Percentiles rank a stretch among this genome's conserved stretches.
phyloP scores from a whole-genome alignment of 2,113 vertebrate genomes.

The Heterotilapia buettikoferi region DNA sequence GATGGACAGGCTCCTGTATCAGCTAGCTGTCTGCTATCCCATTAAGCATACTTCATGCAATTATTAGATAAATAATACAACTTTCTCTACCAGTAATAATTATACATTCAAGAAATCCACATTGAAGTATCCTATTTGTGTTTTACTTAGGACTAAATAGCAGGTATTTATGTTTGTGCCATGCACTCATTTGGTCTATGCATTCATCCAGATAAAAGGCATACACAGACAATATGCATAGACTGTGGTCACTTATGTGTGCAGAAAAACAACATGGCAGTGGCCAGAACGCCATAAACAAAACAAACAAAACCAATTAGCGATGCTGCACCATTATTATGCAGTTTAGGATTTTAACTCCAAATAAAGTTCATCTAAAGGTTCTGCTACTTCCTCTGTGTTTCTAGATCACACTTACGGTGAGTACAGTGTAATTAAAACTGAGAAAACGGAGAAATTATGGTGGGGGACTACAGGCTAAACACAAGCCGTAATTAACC shows the following conservation, averaged over 20 bases:
- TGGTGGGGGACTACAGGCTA: not conserved
- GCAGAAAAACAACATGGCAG: not conserved
- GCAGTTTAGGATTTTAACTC: not conserved
- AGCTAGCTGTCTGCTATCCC: not conserved
- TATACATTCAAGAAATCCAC: not conserved
- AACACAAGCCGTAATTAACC: not conserved
- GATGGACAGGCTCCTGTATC: not conserved
- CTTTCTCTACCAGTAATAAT: not conserved
- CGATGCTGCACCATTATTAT: not conserved
- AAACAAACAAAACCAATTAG: not conserved
- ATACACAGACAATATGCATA: not conserved
- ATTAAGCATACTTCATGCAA: not conserved
- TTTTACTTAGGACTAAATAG: not conserved
- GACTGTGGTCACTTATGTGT: not conserved
- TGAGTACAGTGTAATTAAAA: not conserved
- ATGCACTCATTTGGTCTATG: not conserved
- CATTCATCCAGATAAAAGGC: accelerated
- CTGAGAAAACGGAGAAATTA: not conserved
- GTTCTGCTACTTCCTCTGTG: not conserved
- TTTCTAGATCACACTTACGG: not conserved
- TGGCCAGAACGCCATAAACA: not conserved
- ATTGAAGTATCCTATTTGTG: not conserved
- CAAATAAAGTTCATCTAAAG: not conserved
- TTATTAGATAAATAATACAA: not conserved
- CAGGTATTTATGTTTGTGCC: not conserved